These are phyloP conservation scores for Xiphophorus birchmanni DNA, from an alignment of 2,797 vertebrate species.

Conservation along the genomic window DNA sequence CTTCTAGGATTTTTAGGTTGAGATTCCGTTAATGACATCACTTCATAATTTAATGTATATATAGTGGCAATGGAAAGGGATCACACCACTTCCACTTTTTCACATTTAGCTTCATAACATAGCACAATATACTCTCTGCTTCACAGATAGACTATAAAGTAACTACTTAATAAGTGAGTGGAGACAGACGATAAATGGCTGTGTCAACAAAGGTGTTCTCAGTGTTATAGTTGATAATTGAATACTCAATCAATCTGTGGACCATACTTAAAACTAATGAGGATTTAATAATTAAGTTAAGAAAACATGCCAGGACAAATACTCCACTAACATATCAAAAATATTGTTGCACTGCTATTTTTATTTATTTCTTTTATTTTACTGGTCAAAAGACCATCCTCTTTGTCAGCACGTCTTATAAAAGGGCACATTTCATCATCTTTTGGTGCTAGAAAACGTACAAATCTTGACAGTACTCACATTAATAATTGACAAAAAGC, in stretches of 20 bases:
- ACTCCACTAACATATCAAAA: background rate
- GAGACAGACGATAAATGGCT: background rate
- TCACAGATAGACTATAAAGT: background rate
- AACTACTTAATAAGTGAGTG: background rate
- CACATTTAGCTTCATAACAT: background rate
- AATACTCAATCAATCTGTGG: background rate
- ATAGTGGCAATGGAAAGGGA: background rate
- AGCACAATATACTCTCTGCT: background rate
- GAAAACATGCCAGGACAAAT: background rate
- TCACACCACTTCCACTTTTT: background rate
- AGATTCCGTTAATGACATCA: background rate
- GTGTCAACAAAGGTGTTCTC: background rate
- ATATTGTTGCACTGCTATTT: background rate
- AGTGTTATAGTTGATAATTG: background rate
- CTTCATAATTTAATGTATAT: slow-evolving; percentile 1
- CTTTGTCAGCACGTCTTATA: background rate
- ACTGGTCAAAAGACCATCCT: background rate
- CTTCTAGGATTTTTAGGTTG: background rate
- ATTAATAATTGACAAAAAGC: background rate
- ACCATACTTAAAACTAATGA: background rate
- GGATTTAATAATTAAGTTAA: background rate
- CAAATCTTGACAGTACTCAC: background rate
- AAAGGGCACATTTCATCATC: background rate
- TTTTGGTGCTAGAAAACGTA: background rate
- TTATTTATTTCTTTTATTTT: background rate